Evolutionary conservation across 2,888 invertebrate genomes (phyloP), one percentile per base, ranked within the genome.

Genomic region (Phengaris arion): DNA sequence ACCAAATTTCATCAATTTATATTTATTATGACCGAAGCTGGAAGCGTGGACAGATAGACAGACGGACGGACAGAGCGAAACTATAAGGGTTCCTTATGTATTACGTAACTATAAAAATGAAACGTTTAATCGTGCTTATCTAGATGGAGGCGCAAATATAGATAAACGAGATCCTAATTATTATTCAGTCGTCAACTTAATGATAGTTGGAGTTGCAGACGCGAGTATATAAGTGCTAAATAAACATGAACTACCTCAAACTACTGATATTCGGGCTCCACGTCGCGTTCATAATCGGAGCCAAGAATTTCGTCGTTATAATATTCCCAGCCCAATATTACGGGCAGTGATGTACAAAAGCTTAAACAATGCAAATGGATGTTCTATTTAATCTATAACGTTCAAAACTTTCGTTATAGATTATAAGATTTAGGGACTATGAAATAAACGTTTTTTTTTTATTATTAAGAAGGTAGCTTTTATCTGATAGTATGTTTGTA

Each of bases 271-370:
- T 77, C 22, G 72, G 74, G 54, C 75, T 57, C 69, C 55, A 68
- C 69, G 57, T 74, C 74, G 64, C 51, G 59, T 74, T 76, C 74
- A 76, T 76, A 76, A 76, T 76, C 76, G 76, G 55, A 68, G 74
- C 76, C 74, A 74, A 74, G 74, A 76, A 76, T 76, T 74, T 76
- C 69, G 69, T 51, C 59, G 74, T 74, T 57, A 75, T 74, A 74
- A 74, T 76, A 74, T 76, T 74, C 57, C 74, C 68, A 76, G 59
- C 74, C 74, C 76, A 69, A 69, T 68, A 72, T 69, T 6, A 69
- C 54, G 54, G 46, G 46, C 10, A 2, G 4, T 4, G 75, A 69
- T 69, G 68, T 75, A 45, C 9, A 55, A 75, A 75, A 75, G 15
- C 55, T 75, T 69, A 15, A 69, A 52, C 0, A 13, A 52, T 74